Evolutionary conservation across 2,888 invertebrate genomes (phyloP).

Genomic region (Crossocerus cetratus): DNA sequence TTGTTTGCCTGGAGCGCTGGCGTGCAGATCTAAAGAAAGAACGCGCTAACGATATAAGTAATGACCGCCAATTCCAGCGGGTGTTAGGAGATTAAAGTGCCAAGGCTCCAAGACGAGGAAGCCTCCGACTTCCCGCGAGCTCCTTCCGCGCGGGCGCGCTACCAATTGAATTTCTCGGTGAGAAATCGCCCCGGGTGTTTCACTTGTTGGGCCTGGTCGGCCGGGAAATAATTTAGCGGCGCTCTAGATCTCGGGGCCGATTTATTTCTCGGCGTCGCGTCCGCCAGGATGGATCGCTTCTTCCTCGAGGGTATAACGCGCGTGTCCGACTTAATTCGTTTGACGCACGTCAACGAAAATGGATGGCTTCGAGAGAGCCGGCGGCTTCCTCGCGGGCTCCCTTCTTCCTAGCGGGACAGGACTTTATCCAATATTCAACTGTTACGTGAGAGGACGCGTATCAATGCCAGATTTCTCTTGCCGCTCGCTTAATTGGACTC

Average conservation of each 20-base stretch:
- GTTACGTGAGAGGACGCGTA: neutral
- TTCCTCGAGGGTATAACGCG: neutral
- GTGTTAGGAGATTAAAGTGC: no score
- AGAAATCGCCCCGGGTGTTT: slow-evolving; percentile 17
- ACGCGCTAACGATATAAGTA: no score
- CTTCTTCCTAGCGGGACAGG: slow-evolving; percentile 13
- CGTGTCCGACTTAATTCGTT: slow-evolving; percentile 34
- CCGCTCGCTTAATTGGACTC: no score
- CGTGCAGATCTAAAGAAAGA: no score
- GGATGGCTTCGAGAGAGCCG: neutral
- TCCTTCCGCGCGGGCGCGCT: neutral
- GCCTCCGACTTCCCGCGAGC: neutral
- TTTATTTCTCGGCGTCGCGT: slow-evolving; percentile 34
- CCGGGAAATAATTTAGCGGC: slow-evolving; percentile 36
- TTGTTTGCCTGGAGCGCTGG: no score
- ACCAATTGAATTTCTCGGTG: slow-evolving; percentile 17
- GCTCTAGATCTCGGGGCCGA: slow-evolving; percentile 17
- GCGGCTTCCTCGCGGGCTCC: no score
- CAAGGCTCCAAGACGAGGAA: neutral
- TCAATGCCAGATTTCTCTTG: neutral
- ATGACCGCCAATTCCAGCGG: no score
- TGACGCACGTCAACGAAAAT: slow-evolving; percentile 28
- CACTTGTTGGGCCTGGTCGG: slow-evolving; percentile 6
- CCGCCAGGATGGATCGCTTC: slow-evolving; percentile 21
- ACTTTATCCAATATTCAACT: neutral